phyloP scores from a whole-genome alignment of 23 tunicate genomes.

The Botrylloides violaceus region DNA sequence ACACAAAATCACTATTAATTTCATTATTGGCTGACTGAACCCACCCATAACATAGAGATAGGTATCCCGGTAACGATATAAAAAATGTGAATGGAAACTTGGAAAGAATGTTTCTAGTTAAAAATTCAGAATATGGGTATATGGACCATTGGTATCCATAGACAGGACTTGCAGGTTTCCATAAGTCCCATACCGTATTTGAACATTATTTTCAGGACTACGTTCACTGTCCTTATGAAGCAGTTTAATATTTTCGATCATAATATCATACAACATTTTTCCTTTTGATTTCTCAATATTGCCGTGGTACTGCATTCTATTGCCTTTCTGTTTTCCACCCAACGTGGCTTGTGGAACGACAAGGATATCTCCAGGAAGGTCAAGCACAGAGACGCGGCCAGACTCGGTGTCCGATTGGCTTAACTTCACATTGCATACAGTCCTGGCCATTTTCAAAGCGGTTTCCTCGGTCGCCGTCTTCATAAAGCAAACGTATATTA shows the following conservation, averaged over 20 bases:
- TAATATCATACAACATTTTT: slow-evolving; percentile 28
- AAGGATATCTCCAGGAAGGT: slow-evolving; percentile 54
- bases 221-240: slow-evolving; percentile 10
- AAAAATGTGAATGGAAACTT: no score
- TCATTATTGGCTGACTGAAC: no score
- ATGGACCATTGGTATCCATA: slow-evolving; percentile 88
- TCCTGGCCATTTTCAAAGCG: slow-evolving; percentile 47
- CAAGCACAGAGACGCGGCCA: slow-evolving; percentile 40
- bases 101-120: not conserved
- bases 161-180: slow-evolving; percentile 87
- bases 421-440: slow-evolving; percentile 34
- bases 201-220: not conserved
- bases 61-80: no score
- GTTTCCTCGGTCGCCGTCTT: slow-evolving; percentile 49
- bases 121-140: slow-evolving; percentile 62
- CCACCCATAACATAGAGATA: no score
- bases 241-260: slow-evolving; percentile 7
- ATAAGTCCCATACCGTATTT: slow-evolving; percentile 56
- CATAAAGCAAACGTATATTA: slow-evolving; percentile 75
- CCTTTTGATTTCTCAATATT: slow-evolving; percentile 68
- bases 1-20: no score
- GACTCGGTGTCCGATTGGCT: slow-evolving; percentile 23
- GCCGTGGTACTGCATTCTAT: slow-evolving; percentile 87
- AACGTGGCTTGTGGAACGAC: slow-evolving; percentile 87
- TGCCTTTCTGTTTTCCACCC: slow-evolving; percentile 91